These are phyloP conservation scores for Odontophorus gujanensis DNA, from an alignment of 2,113 vertebrate species.

Conservation along the genomic window DNA sequence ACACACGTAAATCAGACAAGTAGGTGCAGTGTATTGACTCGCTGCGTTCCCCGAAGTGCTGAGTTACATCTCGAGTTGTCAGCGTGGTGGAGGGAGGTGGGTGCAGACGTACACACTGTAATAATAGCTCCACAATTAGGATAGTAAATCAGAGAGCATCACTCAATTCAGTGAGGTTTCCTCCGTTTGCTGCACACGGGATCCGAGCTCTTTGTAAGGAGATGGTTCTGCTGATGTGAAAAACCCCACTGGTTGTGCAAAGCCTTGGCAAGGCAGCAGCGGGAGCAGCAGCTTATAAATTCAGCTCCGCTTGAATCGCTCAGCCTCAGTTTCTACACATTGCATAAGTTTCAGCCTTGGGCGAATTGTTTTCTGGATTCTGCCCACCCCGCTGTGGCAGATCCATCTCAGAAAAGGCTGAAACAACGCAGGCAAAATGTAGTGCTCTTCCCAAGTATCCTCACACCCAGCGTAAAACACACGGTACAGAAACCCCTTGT, in stretches of 20 bases:
- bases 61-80: background rate
- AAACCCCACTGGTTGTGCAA: background rate
- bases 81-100: background rate
- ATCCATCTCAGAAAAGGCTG: background rate
- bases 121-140: conserved; percentile 34
- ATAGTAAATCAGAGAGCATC: conserved; percentile 12
- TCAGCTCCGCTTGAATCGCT: background rate
- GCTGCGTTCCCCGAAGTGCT: background rate
- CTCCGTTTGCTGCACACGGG: background rate
- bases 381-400: background rate
- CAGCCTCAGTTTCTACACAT: conserved; percentile 9
- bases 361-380: background rate
- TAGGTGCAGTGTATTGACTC: conserved; percentile 20
- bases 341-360: background rate
- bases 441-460: background rate
- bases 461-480: accelerated
- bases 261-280: background rate
- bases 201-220: background rate
- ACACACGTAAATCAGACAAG: background rate
- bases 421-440: background rate
- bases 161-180: background rate
- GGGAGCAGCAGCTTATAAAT: background rate
- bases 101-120: background rate
- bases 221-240: background rate
- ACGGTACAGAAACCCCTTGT: accelerated